Evolutionary conservation across 2,113 vertebrate species (phyloP).

Genomic region (Paracanthobrama guichenoti): DNA sequence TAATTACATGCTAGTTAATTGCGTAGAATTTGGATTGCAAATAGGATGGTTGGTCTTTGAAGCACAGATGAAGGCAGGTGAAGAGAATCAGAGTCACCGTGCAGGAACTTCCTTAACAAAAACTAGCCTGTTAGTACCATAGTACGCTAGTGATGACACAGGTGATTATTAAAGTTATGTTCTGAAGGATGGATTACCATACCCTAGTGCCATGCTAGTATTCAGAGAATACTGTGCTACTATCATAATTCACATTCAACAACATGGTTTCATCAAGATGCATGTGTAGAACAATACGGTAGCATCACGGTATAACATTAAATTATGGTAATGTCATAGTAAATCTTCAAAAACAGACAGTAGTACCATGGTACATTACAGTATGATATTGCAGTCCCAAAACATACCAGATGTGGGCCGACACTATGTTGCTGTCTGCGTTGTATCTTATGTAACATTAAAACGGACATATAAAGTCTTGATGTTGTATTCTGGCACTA

Average conservation of each 20-base stretch:
- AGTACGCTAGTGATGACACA: not conserved
- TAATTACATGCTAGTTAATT: conserved; percentile 64
- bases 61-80: conserved; percentile 56
- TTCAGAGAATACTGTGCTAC: not conserved
- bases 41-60: conserved; percentile 56
- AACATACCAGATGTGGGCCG: too few species aligned
- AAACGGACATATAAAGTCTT: too few species aligned
- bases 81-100: not conserved
- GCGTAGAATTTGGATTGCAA: conserved; percentile 59
- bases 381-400: not conserved
- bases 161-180: not conserved
- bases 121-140: not conserved
- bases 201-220: not conserved
- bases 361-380: not conserved
- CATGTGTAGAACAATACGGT: not conserved
- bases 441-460: too few species aligned
- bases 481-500: too few species aligned
- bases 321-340: not conserved
- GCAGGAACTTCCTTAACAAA: conserved; percentile 16
- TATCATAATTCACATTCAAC: not conserved
- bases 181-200: not conserved
- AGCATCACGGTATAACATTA: not conserved
- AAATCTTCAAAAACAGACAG: not conserved
- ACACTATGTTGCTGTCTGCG: too few species aligned
- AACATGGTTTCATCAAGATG: not conserved